A percentile compares a stretch with the other conserved stretches of the same genome.
Evolutionary conservation across 2,797 vertebrate species (phyloP).

Genomic region (Phoxinus dragarum): DNA sequence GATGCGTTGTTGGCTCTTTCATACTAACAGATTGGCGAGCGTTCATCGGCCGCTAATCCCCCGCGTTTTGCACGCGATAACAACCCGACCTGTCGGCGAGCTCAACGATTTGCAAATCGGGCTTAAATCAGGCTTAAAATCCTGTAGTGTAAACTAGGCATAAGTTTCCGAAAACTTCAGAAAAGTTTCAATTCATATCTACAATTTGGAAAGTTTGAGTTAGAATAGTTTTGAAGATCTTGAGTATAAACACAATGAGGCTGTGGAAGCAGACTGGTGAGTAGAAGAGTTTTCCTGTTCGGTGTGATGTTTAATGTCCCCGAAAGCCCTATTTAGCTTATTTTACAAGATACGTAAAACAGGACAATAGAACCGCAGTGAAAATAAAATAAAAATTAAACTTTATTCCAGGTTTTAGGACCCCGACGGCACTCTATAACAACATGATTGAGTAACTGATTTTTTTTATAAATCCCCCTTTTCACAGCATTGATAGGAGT

Average conservation of each 20-base stretch:
- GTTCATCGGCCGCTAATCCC: too few relatives aligned
- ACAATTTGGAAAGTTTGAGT: background rate
- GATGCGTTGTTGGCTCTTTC: too few relatives aligned
- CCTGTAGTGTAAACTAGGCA: too few relatives aligned
- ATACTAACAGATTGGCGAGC: too few relatives aligned
- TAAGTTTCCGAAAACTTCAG: background rate
- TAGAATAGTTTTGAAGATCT: background rate
- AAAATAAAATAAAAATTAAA: too few relatives aligned
- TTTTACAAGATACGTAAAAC: background rate
- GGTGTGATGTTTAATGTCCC: background rate
- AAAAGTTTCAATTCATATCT: background rate
- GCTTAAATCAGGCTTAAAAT: too few relatives aligned
- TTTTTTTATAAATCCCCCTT: slow-evolving; percentile 1
- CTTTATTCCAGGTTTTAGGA: background rate
- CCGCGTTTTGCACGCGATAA: too few relatives aligned
- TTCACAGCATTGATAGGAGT: slow-evolving; percentile 79
- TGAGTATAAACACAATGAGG: background rate
- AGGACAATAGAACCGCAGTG: too few relatives aligned
- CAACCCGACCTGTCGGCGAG: too few relatives aligned
- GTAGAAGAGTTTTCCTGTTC: background rate
- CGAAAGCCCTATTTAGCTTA: background rate
- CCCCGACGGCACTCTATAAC: too few relatives aligned
- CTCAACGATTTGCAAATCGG: too few relatives aligned
- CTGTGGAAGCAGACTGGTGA: background rate
- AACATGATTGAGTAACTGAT: background rate